Base-by-base conservation (phyloP, 2,797 vertebrate species). In the Dromococcyx pavoninus region DNA sequence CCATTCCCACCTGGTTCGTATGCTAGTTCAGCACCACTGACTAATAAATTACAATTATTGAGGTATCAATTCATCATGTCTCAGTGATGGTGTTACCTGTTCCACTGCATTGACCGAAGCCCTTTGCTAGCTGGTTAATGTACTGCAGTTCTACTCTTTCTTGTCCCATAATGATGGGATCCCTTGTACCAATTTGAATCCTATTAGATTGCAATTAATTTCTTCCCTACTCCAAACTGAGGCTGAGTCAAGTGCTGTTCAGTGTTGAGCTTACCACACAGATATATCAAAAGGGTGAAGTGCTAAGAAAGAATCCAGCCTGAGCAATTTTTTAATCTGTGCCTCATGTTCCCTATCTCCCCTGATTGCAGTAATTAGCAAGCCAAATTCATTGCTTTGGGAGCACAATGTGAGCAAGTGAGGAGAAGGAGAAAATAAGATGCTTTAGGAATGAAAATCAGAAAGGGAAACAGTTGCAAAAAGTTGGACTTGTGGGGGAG, bases 171-270 rank as follows among this genome's bases (percentile, higher is more conserved):
- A 96, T 95, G 95, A 96, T 81, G 93, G 96, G 81, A 95, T 93
- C 92, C 93, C 92, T 94, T 97, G 96, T 97, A 96, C 95, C 94
- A 97, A 96, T 97, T 96, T 97, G 94, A 96, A 93, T 95, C 85
- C 88, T 93, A 96, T 97, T 97, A 96, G 92, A 89, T 86, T 89
- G 96, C 93, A 97, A 96, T 97, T 97, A 97, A 97, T 97, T 95
- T 95, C 86, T 94, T 48, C 48, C 72, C 78, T 64, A 37, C 86
- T 95, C 92, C 88, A 93, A 91, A 92, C 81, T 72, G 93, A 96
- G 78, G 35, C 91, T 54, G 67, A 95, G 84, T 96, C 76, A 89
- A 95, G 89, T 88, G 86, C 89, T 84, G 75, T 41, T 96, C 86
- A 41, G 75, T 37, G 54, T 76, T 77, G 88, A 73, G 88, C 86